phyloP scores from a whole-genome alignment of 2,113 vertebrate genomes.

The Hypomesus transpacificus region DNA sequence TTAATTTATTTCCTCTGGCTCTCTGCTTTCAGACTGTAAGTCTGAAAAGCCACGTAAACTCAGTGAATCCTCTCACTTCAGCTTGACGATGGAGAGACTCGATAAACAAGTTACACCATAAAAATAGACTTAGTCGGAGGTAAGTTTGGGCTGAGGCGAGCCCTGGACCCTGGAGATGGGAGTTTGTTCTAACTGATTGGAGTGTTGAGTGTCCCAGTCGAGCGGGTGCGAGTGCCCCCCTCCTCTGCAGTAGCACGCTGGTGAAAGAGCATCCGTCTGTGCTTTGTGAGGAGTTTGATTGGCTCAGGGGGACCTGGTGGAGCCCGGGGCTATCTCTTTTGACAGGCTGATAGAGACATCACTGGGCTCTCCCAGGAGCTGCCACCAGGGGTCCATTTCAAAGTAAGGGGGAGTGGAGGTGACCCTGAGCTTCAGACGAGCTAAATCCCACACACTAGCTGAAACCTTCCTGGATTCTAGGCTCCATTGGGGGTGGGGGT shows the following conservation, averaged over 20 bases:
- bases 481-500: conserved; percentile 45
- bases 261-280: conserved; percentile 76
- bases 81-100: conserved; percentile 23
- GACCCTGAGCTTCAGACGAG: conserved; percentile 73
- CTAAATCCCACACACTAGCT: conserved; percentile 73
- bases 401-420: conserved; percentile 76
- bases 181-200: conserved; percentile 62
- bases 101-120: conserved; percentile 27
- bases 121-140: conserved; percentile 33
- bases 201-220: conserved; percentile 48
- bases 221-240: conserved; percentile 18
- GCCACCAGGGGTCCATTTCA: conserved; percentile 78
- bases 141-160: conserved; percentile 52
- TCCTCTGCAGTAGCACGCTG: conserved; percentile 64
- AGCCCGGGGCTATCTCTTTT: conserved; percentile 79
- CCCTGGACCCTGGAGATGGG: conserved; percentile 50
- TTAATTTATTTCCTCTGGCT: neutral
- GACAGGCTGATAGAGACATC: conserved; percentile 84
- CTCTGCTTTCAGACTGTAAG: neutral
- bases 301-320: conserved; percentile 73
- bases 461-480: conserved; percentile 61
- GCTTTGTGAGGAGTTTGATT: conserved; percentile 78
- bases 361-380: conserved; percentile 75
- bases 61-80: neutral
- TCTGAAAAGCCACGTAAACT: conserved; percentile 13